A percentile compares a stretch with the other conserved stretches of the same genome.
These are phyloP conservation scores for Apis mellifera DNA, from an alignment of 1,140 invertebrate species.

Conservation along the genomic window Amel_HAv3.1 CM009944.2:4304001-4304500, in stretches of 20 bases:
- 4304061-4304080: constrained; percentile 25
- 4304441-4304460: too few relatives aligned
- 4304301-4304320: background rate
- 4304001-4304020: background rate
- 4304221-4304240: background rate
- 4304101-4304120: constrained; percentile 40
- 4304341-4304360: too few relatives aligned
- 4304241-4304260: background rate
- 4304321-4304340: background rate
- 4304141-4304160: constrained; percentile 21
- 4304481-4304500: too few relatives aligned
- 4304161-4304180: constrained; percentile 20
- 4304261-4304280: background rate
- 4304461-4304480: too few relatives aligned
- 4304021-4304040: constrained; percentile 33
- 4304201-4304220: background rate
- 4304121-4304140: constrained; percentile 18
- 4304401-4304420: too few relatives aligned
- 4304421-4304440: too few relatives aligned
- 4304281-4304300: background rate
- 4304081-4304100: constrained; percentile 25
- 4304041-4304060: constrained; percentile 47
- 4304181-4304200: constrained; percentile 1
- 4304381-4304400: too few relatives aligned
- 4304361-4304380: too few relatives aligned